Percentiles rank a stretch among this genome's conserved stretches.
phyloP scores from a whole-genome alignment of 2,113 vertebrate genomes.

The Rhadina sibilatrix region DNA sequence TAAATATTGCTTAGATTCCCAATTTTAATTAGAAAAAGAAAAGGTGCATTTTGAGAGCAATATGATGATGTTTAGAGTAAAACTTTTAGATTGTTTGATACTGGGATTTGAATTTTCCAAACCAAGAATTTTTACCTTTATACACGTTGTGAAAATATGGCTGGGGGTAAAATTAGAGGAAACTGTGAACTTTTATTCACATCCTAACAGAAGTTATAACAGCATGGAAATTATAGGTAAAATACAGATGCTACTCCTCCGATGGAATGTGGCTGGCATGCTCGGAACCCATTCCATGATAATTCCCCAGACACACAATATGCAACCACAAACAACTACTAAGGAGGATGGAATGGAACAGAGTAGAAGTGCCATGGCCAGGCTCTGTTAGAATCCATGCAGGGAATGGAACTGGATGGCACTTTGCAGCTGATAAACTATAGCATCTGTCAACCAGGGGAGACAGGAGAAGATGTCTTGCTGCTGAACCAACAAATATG shows the following conservation, averaged over 20 bases:
- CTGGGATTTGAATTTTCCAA: background rate
- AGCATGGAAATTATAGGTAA: background rate
- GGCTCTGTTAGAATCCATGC: background rate
- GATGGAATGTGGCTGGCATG: background rate
- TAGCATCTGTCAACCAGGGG: background rate
- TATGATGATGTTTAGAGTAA: background rate
- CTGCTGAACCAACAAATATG: background rate
- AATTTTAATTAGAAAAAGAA: background rate
- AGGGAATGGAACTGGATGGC: background rate
- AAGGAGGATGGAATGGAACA: background rate
- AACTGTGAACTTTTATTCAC: background rate
- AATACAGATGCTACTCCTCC: background rate
- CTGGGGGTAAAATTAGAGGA: background rate
- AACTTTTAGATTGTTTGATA: background rate
- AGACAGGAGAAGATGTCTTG: background rate
- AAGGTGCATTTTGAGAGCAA: background rate
- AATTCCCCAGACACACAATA: background rate
- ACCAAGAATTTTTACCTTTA: background rate
- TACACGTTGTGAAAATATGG: background rate
- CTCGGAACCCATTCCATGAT: accelerated
- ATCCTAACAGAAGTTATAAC: background rate
- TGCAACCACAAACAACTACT: background rate
- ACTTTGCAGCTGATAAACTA: background rate
- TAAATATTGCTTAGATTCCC: background rate
- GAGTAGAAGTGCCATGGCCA: background rate